Evolutionary conservation across 1,140 invertebrate genomes (phyloP), one percentile per base, ranked within the genome.

Genomic region (Drosophila parvula): DNA sequence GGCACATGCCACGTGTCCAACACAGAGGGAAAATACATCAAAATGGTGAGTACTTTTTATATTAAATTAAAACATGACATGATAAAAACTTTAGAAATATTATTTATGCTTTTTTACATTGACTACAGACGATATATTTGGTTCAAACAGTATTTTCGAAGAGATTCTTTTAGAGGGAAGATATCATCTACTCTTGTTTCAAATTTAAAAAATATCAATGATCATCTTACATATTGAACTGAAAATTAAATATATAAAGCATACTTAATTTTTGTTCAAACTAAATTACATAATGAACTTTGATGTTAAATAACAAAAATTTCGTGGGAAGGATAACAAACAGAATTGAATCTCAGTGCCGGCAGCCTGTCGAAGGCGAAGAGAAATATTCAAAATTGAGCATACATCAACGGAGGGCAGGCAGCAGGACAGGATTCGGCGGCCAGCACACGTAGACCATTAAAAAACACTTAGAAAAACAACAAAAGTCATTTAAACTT

Each of bases 391-490:
- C 71, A 73, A 73, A 73, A 71, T 71, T 59, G 43, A 50, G 69
- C 65, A 71, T 73, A 73, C 67, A 79, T 86, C 67, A 70, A 60
- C 63, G 71, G 40, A 74, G 79, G 75, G 22, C 73, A 69, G 48
- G 59, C 22, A 22, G 48, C 38, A 48, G 48, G 59, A 41, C 51
- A 36, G 69, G 59, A 48, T 60, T 61, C 58, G 22, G 74, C 65
- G 79, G 78, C 60, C 78, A 70, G 63, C 80, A 89, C 84, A 89
- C 84, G 84, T 89, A 89, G 70, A 89, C 84, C 84, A 89, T 89
- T 89, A 89, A 89, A 89, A 89, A 89, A 89, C 84, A 89, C 84
- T 89, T 89, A 84, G 84, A 89, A 89, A 88, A 89, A 89, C 84
- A 89, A 89, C 84, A 89, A 89, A 89, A 89, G 84, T 89, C 80